Evolutionary conservation across 2,113 vertebrate species (phyloP), one percentile per base, ranked within the genome.

Genomic region (Rhinopomastus cyanomelas): DNA sequence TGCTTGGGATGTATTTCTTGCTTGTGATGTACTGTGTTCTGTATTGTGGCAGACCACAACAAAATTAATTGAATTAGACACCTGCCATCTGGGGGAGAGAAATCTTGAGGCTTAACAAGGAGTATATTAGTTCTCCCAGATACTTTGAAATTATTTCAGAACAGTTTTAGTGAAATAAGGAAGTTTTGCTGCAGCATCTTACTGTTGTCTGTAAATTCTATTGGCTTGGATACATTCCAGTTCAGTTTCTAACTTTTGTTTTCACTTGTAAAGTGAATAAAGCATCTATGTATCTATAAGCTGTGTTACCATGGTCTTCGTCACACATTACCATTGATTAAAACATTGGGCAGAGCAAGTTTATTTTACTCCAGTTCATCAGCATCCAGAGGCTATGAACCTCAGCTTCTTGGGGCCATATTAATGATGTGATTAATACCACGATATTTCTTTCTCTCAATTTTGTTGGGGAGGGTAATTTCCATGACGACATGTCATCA

Each of bases 321-420:
- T 76, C 37, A 95, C 91, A 76, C 79, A 61, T 46, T 83, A 52
- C 42, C 20, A 48, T 86, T 86, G 85, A 94, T 94, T 90, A 93
- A 95, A 90, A 88, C 30, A 29, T 48, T 55, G 72, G 72, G 36
- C 59, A 87, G 62, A 86, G 27, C 44, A 64, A 60, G n/a, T 71
- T 80, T 87, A 19, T 86, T 56, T 71, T 34, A 73, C 65, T 96
- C 42, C 73, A 83, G 12, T 85, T 91, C 77, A 87, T 89, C 65
- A 75, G 72, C 77, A 80, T 65, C 56, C 53, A 82, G 73, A 55
- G 88, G 87, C 90, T 93, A 61, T 62, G 92, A 94, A 94, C 81
- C 44, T 88, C 39, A 81, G 77, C 75, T 90, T 94, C 93, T 94
- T 93, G 94, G 74, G 37, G 46, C 37, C 79, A 25, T 84, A 74